A percentile compares a stretch with the other conserved stretches of the same genome.
Conservation (phyloP, 2,797 vertebrate species). For the Crenuchus spilurus region DNA sequence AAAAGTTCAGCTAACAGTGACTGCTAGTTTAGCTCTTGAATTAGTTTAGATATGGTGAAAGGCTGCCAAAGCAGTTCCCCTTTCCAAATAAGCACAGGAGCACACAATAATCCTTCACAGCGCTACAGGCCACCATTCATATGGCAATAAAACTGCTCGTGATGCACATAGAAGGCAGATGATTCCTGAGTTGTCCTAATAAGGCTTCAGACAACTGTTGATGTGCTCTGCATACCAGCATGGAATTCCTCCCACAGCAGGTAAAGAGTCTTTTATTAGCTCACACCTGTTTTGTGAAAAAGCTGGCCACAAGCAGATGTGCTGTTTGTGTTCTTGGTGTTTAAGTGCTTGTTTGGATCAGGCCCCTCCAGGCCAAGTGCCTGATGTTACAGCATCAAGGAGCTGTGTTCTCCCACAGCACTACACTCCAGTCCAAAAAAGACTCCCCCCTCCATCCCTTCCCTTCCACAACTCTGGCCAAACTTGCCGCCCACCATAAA, state of each 20-base stretch:
- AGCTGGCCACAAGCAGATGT: conserved; percentile 62
- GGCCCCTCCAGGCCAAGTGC: conserved; percentile 61
- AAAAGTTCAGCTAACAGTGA: neutral
- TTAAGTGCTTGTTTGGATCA: conserved; percentile 77
- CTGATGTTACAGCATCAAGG: conserved; percentile 63
- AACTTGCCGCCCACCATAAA: conserved; percentile 75
- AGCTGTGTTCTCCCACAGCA: conserved; percentile 32
- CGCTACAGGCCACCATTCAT: conserved; percentile 12
- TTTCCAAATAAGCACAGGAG: conserved; percentile 38
- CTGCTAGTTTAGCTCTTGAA: neutral
- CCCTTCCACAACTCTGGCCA: conserved; percentile 69
- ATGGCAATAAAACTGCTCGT: conserved; percentile 19
- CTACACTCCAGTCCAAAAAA: conserved; percentile 68
- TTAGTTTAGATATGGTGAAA: conserved; percentile 1
- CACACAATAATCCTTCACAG: neutral
- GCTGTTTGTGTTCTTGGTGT: conserved; percentile 70
- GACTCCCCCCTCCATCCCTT: conserved; percentile 47
- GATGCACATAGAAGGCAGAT: conserved; percentile 26
- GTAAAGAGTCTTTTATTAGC: conserved; percentile 53
- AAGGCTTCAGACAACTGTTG: conserved; percentile 65
- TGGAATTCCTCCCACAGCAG: conserved; percentile 51
- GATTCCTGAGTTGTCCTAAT: conserved; percentile 61
- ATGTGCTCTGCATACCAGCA: conserved; percentile 57
- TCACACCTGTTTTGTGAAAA: conserved; percentile 76
- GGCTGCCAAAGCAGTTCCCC: neutral